Base-by-base conservation (phyloP, 1,140 invertebrate genomes). In the Calliphora vicina region DNA sequence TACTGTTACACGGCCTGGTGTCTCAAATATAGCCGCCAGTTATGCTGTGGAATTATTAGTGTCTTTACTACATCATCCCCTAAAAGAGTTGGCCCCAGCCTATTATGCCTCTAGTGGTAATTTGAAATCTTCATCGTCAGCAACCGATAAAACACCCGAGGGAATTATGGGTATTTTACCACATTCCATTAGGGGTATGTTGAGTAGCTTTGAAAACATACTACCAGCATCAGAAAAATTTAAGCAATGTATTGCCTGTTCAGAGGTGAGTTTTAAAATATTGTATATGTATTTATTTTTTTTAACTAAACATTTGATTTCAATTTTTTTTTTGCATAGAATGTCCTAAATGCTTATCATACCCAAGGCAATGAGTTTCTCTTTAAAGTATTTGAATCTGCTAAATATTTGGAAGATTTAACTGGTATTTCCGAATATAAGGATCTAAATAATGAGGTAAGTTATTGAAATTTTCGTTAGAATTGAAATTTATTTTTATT, bases 1-100 rank as follows among this genome's bases (percentile, higher is more conserved):
- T 89, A 99, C 99, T 9, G 99, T 99, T 9, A 98, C 97, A 1
- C 92, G 99, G 83, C 98, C 99, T 1, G 99, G 98, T 13, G 94
- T 98, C 10, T 97, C 97, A 0, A 95, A 96, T 89, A 95, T 99
- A 82, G 98, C 98, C 0, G 95, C 95, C 71, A 96, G 97, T 25
- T 91, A 99, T 29, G 97, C 97, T 13, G 97, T 97, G 0, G 99
- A 99, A 92, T 90, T 99, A 15, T 91, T 99, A 61, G 93, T 98
- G 0, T 95, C 96, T 0, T 74, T 99, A 12, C 91, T 98, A 35
- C 97, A 99, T 88, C 97, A 99, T 93, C 94, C 95, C 0, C 86
- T 93, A 17, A 93, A 93, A 94, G 97, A 92, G 15, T 61, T 83
- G 43, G 94, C 96, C 0, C 93, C 94, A 43, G 94, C 94, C 1